Percentiles rank a stretch among this genome's conserved stretches.
These are phyloP conservation scores for Spodoptera frugiperda DNA, from an alignment of 1,140 invertebrate genomes.

Conservation along the genomic window DNA sequence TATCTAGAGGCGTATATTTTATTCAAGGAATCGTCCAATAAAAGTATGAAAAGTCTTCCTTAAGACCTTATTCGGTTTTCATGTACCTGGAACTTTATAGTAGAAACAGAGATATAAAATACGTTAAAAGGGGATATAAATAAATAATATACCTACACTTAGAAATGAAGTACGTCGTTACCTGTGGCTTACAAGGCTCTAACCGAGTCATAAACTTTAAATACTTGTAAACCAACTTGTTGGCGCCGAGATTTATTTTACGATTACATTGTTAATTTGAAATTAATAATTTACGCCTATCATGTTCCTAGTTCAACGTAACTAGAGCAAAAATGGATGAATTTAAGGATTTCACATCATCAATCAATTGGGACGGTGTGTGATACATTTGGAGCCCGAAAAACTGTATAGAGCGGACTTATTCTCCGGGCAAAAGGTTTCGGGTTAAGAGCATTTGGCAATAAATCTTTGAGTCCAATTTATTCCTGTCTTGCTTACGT, in stretches of 20 bases:
- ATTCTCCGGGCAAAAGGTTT: constrained; percentile 52
- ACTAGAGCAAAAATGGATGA: not conserved
- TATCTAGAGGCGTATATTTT: constrained; percentile 15
- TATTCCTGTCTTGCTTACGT: constrained; percentile 70
- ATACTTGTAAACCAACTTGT: constrained; percentile 51
- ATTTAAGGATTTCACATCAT: not conserved
- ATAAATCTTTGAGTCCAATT: constrained; percentile 72
- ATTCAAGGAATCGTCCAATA: constrained; percentile 36
- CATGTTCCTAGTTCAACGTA: not conserved
- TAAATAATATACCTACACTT: constrained; percentile 61
- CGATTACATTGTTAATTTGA: constrained; percentile 31
- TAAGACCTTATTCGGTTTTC: constrained; percentile 50
- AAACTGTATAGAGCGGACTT: constrained; percentile 48
- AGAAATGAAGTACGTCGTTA: constrained; percentile 70
- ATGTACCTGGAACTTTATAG: constrained; percentile 49
- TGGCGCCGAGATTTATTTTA: constrained; percentile 47
- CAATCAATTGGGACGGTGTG: constrained; percentile 19
- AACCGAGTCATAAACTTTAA: constrained; percentile 59
- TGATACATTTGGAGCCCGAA: constrained; percentile 24
- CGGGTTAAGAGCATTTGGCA: constrained; percentile 71
- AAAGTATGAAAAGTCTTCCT: constrained; percentile 29
- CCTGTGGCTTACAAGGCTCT: constrained; percentile 61
- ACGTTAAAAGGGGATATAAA: constrained; percentile 60
- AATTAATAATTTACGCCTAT: constrained; percentile 11
- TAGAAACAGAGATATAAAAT: constrained; percentile 51